Conservation (phyloP, 2,888 invertebrate genomes). For the Polydrusus pterygomalis region DNA sequence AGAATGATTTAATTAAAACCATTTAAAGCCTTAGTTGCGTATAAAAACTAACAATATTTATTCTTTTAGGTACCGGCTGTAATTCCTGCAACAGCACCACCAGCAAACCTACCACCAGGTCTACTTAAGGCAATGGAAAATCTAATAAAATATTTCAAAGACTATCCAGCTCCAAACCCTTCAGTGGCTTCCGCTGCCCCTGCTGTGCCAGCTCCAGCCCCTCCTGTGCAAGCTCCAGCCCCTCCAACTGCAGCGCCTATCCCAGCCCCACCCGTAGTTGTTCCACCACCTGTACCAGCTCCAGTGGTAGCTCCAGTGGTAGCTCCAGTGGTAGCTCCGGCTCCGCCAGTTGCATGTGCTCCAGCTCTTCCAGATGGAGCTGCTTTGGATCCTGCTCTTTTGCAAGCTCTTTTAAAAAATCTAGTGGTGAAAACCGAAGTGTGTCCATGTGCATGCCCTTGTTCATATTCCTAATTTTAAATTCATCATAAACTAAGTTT, state of each 20-base stretch:
- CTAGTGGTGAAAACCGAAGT: neutral
- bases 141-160: neutral
- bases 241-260: neutral
- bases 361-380: neutral
- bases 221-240: neutral
- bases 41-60: too few relatives aligned
- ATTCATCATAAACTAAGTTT: neutral
- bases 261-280: conserved; percentile 14
- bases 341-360: conserved; percentile 4
- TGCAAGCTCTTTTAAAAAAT: neutral
- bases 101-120: neutral
- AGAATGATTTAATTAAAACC: too few relatives aligned
- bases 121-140: neutral
- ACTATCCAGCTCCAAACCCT: neutral
- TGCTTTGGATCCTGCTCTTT: conserved; percentile 12
- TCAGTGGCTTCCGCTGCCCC: neutral
- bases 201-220: neutral
- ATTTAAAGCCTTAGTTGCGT: too few relatives aligned
- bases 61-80: neutral
- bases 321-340: neutral
- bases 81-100: neutral
- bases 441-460: neutral
- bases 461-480: conserved; percentile 1
- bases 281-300: conserved; percentile 24
- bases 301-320: too few relatives aligned